Conservation (phyloP, 2,113 vertebrate genomes). For the Mixornis gularis region DNA sequence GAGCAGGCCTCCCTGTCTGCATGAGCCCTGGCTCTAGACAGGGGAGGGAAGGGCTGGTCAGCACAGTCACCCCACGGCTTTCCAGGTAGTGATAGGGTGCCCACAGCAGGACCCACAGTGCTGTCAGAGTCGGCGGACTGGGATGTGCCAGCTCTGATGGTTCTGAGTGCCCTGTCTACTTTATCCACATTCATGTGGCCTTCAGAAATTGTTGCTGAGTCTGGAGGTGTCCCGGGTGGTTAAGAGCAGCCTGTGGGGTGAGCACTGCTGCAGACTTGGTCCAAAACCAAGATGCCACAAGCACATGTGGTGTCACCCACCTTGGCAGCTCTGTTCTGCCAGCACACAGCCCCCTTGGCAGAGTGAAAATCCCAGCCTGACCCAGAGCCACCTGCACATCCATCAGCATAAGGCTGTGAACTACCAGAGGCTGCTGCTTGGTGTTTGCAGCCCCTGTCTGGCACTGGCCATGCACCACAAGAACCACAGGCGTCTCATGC, state of each 20-base stretch:
- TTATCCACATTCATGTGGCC: not conserved
- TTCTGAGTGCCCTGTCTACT: not conserved
- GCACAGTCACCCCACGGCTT: fast-evolving
- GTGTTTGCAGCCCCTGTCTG: not conserved
- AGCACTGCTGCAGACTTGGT: not conserved
- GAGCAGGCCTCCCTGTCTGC: not conserved
- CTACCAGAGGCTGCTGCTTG: not conserved
- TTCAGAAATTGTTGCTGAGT: not conserved
- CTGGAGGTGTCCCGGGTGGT: not conserved
- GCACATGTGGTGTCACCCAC: fast-evolving
- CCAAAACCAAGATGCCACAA: not conserved
- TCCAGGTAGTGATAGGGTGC: fast-evolving
- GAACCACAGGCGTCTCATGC: fast-evolving
- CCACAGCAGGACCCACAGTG: not conserved
- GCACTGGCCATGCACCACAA: fast-evolving
- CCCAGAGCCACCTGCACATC: not conserved
- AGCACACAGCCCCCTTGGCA: fast-evolving
- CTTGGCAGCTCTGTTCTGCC: not conserved
- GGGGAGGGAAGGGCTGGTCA: not conserved
- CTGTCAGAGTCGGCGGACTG: not conserved
- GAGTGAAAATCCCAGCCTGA: not conserved
- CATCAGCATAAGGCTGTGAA: not conserved
- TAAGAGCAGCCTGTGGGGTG: not conserved
- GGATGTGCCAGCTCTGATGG: not conserved
- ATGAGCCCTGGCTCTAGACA: fast-evolving